Percentiles rank a stretch among this genome's conserved stretches.
phyloP scores from a whole-genome alignment of 2,888 invertebrate species.

The Fragum sueziense region DNA sequence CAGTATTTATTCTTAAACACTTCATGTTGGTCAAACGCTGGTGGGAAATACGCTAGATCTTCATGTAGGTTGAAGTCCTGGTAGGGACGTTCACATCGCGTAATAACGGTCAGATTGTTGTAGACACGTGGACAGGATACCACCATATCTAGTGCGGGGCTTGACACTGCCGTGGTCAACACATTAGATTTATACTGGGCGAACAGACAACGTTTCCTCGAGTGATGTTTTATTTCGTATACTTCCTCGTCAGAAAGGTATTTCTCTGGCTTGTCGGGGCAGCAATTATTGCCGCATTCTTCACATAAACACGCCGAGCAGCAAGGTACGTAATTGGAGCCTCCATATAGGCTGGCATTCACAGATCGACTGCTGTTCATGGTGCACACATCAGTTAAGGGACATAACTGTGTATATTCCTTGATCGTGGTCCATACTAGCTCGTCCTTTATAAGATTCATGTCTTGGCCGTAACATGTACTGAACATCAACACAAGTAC shows the following conservation, averaged over 20 bases:
- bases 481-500: no score
- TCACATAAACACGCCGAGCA: neutral
- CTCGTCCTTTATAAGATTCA: neutral
- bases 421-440: neutral
- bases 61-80: neutral
- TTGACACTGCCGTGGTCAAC: neutral
- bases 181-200: neutral
- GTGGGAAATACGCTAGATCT: neutral
- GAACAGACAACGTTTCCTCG: neutral
- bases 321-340: neutral
- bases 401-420: constrained; percentile 1
- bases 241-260: neutral
- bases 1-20: constrained; percentile 14
- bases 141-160: neutral
- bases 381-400: neutral
- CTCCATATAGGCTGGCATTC: no score
- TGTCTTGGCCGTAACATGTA: no score
- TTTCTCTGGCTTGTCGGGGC: constrained; percentile 8
- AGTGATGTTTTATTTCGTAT: neutral
- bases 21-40: neutral
- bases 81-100: neutral
- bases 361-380: neutral
- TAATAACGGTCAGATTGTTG: neutral
- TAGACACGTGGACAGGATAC: neutral
- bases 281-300: neutral